Evolutionary conservation across 2,797 vertebrate species (phyloP).

Genomic region (Molossus molossus): DNA sequence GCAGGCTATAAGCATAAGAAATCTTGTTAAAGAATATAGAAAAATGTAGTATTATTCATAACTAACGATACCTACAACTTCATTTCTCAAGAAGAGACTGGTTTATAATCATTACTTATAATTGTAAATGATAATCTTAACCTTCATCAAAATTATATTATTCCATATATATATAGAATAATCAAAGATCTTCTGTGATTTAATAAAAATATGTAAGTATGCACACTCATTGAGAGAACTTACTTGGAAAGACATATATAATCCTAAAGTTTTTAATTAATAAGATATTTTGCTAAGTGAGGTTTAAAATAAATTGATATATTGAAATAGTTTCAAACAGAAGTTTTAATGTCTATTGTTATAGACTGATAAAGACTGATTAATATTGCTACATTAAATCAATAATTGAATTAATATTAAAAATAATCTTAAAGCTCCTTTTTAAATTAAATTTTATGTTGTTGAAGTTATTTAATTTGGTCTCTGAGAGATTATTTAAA

Average conservation of each 20-base stretch:
- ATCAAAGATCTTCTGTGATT: neutral
- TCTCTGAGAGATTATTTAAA: neutral
- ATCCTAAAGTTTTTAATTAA: neutral
- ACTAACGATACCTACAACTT: neutral
- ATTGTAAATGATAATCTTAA: constrained; percentile 46
- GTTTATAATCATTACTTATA: constrained; percentile 7
- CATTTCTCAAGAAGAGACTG: constrained; percentile 29
- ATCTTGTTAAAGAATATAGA: neutral
- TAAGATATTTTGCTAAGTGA: neutral
- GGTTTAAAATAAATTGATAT: constrained; percentile 49
- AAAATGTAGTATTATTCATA: neutral
- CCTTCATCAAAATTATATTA: neutral
- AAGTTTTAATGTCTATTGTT: constrained; percentile 11
- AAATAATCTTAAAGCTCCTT: neutral
- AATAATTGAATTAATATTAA: constrained; percentile 31
- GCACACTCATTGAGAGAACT: neutral
- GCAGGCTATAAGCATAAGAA: neutral
- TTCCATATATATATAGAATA: neutral
- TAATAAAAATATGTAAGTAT: neutral
- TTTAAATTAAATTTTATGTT: constrained; percentile 26
- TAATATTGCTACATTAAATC: neutral
- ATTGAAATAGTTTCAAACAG: constrained; percentile 23
- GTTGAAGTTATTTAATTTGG: constrained; percentile 46
- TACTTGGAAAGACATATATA: constrained; percentile 10
- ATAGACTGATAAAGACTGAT: neutral